Conservation (phyloP, 92 coral and sea anemone genomes). For the Paragorgia papillata region DNA sequence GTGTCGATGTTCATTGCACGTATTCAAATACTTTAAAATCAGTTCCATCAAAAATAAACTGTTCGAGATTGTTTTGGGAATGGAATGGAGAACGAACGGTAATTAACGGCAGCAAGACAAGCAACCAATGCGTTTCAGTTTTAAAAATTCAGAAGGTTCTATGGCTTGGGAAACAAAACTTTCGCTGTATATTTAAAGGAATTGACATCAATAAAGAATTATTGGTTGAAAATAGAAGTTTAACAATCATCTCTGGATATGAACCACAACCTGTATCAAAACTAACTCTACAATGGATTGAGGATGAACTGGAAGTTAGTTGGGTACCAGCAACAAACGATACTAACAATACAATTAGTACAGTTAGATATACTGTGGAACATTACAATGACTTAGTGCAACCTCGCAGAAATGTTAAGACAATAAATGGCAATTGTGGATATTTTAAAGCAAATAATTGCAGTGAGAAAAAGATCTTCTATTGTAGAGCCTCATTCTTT, state of each 20-base stretch:
- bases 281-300: constrained; percentile 19
- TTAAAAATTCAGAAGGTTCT: constrained; percentile 7
- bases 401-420: neutral
- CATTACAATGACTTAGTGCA: neutral
- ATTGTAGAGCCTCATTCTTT: constrained; percentile 19
- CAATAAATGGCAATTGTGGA: neutral
- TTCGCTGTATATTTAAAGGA: constrained; percentile 18
- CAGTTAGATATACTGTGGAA: constrained; percentile 6
- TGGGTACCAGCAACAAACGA: too few species aligned
- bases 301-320: neutral
- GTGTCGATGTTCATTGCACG: neutral
- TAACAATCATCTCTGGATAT: constrained; percentile 1
- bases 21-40: neutral
- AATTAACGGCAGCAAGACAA: neutral
- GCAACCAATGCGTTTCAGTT: constrained; percentile 5
- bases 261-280: constrained; percentile 7
- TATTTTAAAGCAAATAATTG: constrained; percentile 6
- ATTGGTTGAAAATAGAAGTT: neutral
- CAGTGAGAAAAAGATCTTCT: neutral
- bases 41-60: neutral
- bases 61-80: constrained; percentile 23
- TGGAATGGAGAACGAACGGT: constrained; percentile 13
- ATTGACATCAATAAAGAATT: neutral
- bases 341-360: neutral
- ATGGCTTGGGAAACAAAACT: constrained; percentile 23